Percentiles rank a stretch among this genome's conserved stretches.
phyloP scores from a whole-genome alignment of 2,888 invertebrate species.

The Epirrhoe tristata region DNA sequence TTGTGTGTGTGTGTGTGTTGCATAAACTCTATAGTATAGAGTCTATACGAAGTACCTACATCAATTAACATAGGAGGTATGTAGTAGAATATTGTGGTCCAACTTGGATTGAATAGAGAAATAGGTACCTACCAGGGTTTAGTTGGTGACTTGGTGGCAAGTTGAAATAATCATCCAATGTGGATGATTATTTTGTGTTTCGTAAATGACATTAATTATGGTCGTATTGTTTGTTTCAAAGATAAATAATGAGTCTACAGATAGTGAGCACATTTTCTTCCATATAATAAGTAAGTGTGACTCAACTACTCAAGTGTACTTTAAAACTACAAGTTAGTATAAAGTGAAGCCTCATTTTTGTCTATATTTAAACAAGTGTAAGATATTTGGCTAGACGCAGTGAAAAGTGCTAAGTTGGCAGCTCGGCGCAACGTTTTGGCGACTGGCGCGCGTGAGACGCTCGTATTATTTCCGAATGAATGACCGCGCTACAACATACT shows the following conservation, averaged over 20 bases:
- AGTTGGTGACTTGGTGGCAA: background rate
- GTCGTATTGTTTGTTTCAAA: background rate
- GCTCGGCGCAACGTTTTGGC: slow-evolving; percentile 29
- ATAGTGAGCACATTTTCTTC: background rate
- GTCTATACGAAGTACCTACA: background rate
- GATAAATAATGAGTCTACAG: background rate
- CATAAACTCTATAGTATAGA: slow-evolving; percentile 8
- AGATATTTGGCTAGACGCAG: slow-evolving; percentile 37
- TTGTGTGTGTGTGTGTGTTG: slow-evolving; percentile 1
- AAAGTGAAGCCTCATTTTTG: slow-evolving; percentile 12
- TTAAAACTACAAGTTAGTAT: background rate
- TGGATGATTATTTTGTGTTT: background rate
- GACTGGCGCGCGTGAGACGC: slow-evolving; percentile 35
- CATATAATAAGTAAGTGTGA: background rate
- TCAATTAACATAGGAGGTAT: background rate
- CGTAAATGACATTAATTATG: background rate
- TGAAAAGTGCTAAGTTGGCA: slow-evolving; percentile 33
- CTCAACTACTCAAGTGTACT: background rate
- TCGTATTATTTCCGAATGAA: slow-evolving; percentile 71
- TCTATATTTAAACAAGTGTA: slow-evolving; percentile 30
- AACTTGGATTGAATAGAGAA: background rate
- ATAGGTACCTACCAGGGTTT: background rate
- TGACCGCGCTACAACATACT: slow-evolving; percentile 53
- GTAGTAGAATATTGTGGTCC: background rate
- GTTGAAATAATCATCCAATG: background rate